Evolutionary conservation across 2,113 vertebrate species (phyloP), one percentile per base, ranked within the genome.

Genomic region (Mastomys coucha): DNA sequence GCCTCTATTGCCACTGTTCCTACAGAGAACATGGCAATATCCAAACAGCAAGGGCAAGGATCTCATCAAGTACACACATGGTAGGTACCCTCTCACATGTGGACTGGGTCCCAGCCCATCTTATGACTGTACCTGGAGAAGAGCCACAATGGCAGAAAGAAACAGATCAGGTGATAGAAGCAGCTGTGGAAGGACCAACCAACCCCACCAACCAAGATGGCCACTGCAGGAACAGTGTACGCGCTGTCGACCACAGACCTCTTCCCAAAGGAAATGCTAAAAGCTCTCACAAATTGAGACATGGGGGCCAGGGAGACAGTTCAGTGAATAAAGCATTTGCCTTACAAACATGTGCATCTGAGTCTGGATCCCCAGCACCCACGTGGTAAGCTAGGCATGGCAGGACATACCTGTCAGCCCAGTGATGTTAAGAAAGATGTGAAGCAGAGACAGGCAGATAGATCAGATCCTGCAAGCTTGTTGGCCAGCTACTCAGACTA

Each of bases 201-300:
- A 22, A 11, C 36, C 6, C 28, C 58, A 3, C 8, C 24, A 5
- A 3, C 6, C 14, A 5, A 4, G 19, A 58, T 2, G 4, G 45
- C 2, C 0, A 28, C 17, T 14, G n/a, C 51, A 11, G 19, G 33
- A 49, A 33, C 2, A 1, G 8, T 0, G 26, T 13, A 14, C 10
- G 26, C 0, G 0, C 33, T 4, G 22, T 28, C 56, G 53, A 10
- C 0, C 19, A 45, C 14, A 89, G 63, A 70, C 8, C 13, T 67
- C 51, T 67, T 67, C 4, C n/a, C 31, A 42, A 28, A 81, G 22
- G 53, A n/a, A 53, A 88, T 33, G 17, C 28, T 87, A 49, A 75
- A 45, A 85, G 10, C 39, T 45, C 42, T 36, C 58, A 58, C 49
- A 51, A 36, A 51, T 2, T 10, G 9, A 45, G 45, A 51, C 42